Percentiles rank a stretch among this genome's conserved stretches.
Conservation (phyloP, 2,888 invertebrate genomes). For the Ophonus ardosiacus region DNA sequence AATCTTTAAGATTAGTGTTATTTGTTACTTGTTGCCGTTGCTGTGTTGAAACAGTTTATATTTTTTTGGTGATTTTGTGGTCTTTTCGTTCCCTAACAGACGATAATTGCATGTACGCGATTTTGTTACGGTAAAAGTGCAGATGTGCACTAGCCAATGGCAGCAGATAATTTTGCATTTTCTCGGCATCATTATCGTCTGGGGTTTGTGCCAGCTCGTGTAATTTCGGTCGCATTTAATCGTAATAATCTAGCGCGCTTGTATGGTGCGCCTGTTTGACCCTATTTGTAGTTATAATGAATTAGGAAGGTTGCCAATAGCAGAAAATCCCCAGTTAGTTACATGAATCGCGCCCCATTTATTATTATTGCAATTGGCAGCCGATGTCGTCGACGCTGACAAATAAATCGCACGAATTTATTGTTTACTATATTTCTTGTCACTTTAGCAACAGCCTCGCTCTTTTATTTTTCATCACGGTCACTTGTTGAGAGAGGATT, state of each 20-base stretch:
- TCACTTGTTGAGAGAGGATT: slow-evolving; percentile 35
- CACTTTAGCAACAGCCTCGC: slow-evolving; percentile 11
- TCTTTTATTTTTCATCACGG: slow-evolving; percentile 28
- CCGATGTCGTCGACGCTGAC: slow-evolving; percentile 57
- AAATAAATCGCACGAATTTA: slow-evolving; percentile 56
- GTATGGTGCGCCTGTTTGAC: slow-evolving; percentile 54
- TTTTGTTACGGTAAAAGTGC: slow-evolving; percentile 23
- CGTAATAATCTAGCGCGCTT: slow-evolving; percentile 47
- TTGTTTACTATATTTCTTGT: slow-evolving; percentile 55
- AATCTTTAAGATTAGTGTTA: slow-evolving; percentile 27
- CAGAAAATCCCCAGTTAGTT: slow-evolving; percentile 57
- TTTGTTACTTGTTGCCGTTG: slow-evolving; percentile 28
- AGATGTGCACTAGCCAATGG: slow-evolving; percentile 35
- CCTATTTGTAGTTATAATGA: slow-evolving; percentile 65
- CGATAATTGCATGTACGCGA: slow-evolving; percentile 1
- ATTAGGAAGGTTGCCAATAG: slow-evolving; percentile 70
- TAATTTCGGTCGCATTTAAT: slow-evolving; percentile 61
- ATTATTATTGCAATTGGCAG: slow-evolving; percentile 69
- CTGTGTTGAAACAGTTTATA: slow-evolving; percentile 25
- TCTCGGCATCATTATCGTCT: slow-evolving; percentile 53
- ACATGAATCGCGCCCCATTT: slow-evolving; percentile 65
- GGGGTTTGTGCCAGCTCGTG: slow-evolving; percentile 60
- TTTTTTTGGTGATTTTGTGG: slow-evolving; percentile 1
- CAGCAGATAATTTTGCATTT: slow-evolving; percentile 44
- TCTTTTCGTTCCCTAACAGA: slow-evolving; percentile 3